Base-by-base conservation (phyloP, 2,888 invertebrate genomes). In the Caenorhabditis panamensis region DNA sequence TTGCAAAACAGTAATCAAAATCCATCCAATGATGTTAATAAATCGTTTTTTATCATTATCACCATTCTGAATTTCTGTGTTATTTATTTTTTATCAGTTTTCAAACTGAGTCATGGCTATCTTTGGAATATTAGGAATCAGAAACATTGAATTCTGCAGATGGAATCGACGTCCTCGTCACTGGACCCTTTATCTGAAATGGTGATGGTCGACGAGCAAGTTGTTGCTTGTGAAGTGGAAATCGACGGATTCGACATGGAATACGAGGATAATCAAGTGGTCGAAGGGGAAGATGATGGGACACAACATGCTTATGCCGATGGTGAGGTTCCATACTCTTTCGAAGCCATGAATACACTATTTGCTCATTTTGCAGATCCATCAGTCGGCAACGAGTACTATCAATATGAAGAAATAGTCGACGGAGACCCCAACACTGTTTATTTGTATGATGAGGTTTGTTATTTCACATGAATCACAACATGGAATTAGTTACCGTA, bases 171-270 rank as follows among this genome's bases (percentile, higher is more conserved):
- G 62, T 62, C 53, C 13, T 71, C 49, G 18, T 22, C 49, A 31
- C 6, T 26, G 20, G 47, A 41, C 2, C 24, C 47, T 16, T 56
- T 56, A 9, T 63, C 67, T 0, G 67, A 63, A 37, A 26, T 77
- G 53, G 44, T 81, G 4, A 71, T 59, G 26, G 54, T 67, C n/a
- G 71, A 75, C 22, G 76, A 67, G 41, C 76, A 77, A 59, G 72
- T 64, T 0, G 77, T 81, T 1, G 76, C 67, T 26, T 79, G 63
- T 72, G 79, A 76, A 41, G 62, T 77, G 5, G 75, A 77, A 59
- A 66, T 84, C 28, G 81, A 79, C 51, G 63, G 66, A 0, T 53
- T 77, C 24, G 63, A 66, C 47, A 18, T 9, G 26, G 22, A 66
- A 31, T 56, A n/a, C 36, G 66, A 59, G 26, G 26, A 49, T 11